Conservation (phyloP, 2,113 vertebrate genomes). For the Chrysemys picta region DNA sequence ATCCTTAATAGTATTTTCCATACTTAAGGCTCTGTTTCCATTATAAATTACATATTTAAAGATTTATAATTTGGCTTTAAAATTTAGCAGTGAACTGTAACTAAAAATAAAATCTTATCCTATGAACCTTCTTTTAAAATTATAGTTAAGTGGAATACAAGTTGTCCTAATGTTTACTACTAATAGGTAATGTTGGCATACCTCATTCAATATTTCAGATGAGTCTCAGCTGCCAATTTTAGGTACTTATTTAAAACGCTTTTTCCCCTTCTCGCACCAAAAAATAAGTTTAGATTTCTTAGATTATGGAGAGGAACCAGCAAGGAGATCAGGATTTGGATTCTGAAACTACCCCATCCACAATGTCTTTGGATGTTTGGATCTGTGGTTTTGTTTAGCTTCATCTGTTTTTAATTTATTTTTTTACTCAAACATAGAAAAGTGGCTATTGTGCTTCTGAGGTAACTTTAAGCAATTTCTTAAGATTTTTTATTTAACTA, state of each 20-base stretch:
- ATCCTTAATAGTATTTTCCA: neutral
- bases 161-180: neutral
- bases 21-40: neutral
- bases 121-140: neutral
- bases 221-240: neutral
- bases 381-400: neutral
- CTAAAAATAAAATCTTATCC: neutral
- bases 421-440: neutral
- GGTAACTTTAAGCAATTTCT: neutral
- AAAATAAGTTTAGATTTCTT: neutral
- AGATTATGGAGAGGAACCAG: neutral
- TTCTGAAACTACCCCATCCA: neutral
- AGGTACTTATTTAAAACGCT: neutral
- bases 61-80: neutral
- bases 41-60: neutral
- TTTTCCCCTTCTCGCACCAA: neutral
- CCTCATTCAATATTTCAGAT: neutral
- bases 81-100: neutral
- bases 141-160: neutral
- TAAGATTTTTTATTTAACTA: neutral
- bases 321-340: neutral
- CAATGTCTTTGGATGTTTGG: neutral
- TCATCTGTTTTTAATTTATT: neutral
- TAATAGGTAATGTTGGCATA: neutral
- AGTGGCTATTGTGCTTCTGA: neutral